Conservation (phyloP, 1,140 invertebrate species). For the Meloidogyne hapla region DNA sequence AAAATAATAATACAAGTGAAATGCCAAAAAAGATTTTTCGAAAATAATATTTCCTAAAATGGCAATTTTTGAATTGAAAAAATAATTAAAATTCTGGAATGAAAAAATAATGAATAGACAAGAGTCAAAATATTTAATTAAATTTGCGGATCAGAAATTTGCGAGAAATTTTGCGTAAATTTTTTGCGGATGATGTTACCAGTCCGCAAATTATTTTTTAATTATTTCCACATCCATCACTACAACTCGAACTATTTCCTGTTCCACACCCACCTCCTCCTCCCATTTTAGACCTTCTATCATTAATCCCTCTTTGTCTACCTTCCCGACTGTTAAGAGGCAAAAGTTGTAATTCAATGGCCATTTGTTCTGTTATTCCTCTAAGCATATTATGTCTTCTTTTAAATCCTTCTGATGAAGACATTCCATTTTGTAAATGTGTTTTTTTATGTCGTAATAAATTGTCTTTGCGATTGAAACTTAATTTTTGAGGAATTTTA, state of each 20-base stretch:
- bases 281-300: neutral
- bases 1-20: too few relatives aligned
- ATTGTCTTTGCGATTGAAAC: constrained; percentile 62
- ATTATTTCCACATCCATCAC: neutral
- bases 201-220: neutral
- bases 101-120: neutral
- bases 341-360: constrained; percentile 1
- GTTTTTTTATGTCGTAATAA: constrained; percentile 60
- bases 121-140: constrained; percentile 1
- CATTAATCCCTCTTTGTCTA: neutral
- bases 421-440: constrained; percentile 48
- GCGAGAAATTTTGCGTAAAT: too few relatives aligned
- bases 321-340: neutral
- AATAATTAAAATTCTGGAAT: neutral
- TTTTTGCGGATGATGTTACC: neutral
- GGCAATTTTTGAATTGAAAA: too few relatives aligned
- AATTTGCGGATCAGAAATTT: neutral
- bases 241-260: neutral
- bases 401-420: constrained; percentile 4
- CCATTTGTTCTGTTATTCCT: constrained; percentile 4
- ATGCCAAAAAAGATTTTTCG: too few relatives aligned
- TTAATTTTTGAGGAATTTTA: constrained; percentile 22
- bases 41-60: neutral
- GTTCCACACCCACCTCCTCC: neutral
- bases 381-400: constrained; percentile 25